Base-by-base conservation (phyloP, 2,797 vertebrate genomes). In the Agapornis canus region DNA sequence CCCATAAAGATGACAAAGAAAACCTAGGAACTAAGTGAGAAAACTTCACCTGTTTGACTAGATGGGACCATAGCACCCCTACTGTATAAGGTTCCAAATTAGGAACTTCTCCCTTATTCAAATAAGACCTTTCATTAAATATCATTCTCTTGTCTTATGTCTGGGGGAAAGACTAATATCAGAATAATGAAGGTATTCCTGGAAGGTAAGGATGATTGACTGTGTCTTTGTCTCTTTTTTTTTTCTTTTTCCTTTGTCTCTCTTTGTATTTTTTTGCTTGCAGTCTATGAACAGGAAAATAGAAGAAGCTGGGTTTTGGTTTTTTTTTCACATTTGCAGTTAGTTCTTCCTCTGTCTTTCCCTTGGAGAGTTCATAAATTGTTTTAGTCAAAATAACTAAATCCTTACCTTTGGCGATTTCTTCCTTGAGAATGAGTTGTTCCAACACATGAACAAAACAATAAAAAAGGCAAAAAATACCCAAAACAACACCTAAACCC, bases 211-310 rank as follows among this genome's bases (percentile, higher is more conserved):
- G 48, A 45, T 71, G 43, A 72, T 23, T 51, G 40, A 56, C 25
- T 5, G 4, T 20, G 7, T 19, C 2, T 17, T 4, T 23, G 13
- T 16, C 5, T 7, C 2, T 17, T 6, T 8, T 5, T 29, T 9
- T 5, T 23, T 8, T 14, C 2, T 20, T 10, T 8, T n/a, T 19
- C 10, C 3, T 14, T 2, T 11, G 4, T 25, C 2, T 4, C 5
- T 13, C 6, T 16, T 3, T 5, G 13, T 18, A 29, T 25, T 17
- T 5, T 23, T n/a, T 7, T 5, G 1, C 3, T 40, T 31, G 17
- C 11, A 6, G 4, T 45, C 12, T 80, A 8, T 12, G 10, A 79
- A 63, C 11, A 56, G 14, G 18, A 73, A 79, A 77, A 69, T 6
- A 61, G 23, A 90, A 78, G 1, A 71, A 90, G 35, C 7, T 59